phyloP scores from a whole-genome alignment of 2,888 invertebrate genomes.

The Ceratothoa steindachneri region DNA sequence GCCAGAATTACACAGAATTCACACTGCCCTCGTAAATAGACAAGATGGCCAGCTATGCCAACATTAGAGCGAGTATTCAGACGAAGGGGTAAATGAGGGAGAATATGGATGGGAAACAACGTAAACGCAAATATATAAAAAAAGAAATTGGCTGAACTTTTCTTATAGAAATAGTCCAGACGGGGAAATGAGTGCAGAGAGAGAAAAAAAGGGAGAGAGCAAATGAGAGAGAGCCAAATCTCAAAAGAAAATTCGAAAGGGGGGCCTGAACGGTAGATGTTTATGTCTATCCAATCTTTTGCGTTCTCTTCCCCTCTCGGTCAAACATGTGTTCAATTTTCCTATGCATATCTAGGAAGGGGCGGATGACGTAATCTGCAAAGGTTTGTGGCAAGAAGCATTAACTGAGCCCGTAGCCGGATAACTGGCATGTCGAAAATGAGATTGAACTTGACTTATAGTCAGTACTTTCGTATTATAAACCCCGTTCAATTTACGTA shows the following conservation, averaged over 20 bases:
- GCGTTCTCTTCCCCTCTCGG: too few species aligned
- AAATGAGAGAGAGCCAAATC: neutral
- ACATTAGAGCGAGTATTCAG: constrained; percentile 13
- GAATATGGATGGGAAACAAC: constrained; percentile 1
- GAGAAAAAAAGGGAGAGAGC: neutral
- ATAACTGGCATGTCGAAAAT: neutral
- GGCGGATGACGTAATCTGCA: neutral
- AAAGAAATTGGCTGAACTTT: constrained; percentile 5
- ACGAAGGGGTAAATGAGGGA: constrained; percentile 3
- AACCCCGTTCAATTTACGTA: neutral
- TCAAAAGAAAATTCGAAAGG: neutral
- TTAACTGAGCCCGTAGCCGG: neutral
- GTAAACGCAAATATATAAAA: constrained; percentile 3
- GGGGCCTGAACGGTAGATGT: too few species aligned
- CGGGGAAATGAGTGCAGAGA: neutral
- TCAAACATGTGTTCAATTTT: constrained; percentile 11
- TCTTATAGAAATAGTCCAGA: constrained; percentile 1
- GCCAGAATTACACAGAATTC: constrained; percentile 13
- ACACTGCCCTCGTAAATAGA: constrained; percentile 13
- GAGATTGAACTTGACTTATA: neutral
- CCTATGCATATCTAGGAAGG: constrained; percentile 1
- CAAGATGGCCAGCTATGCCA: constrained; percentile 13
- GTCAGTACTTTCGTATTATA: neutral
- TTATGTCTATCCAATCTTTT: too few species aligned
- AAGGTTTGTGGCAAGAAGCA: neutral